Evolutionary conservation across 2,113 vertebrate species (phyloP).

Genomic region (Vidua chalybeata): DNA sequence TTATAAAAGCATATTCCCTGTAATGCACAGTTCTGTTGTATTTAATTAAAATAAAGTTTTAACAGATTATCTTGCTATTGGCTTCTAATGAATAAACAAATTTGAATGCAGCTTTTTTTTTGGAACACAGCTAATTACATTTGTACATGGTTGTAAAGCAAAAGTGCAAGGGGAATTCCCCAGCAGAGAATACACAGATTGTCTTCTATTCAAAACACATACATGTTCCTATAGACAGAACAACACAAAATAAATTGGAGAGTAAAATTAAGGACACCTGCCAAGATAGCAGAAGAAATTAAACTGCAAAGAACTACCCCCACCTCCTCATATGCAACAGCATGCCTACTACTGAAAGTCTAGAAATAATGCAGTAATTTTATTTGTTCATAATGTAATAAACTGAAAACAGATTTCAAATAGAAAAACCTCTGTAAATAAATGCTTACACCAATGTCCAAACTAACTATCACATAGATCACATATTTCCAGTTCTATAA

Average conservation of each 20-base stretch:
- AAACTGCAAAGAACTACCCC: background rate
- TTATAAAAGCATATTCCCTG: background rate
- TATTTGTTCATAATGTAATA: background rate
- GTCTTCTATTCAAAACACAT: constrained; percentile 34
- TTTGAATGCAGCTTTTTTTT: constrained; percentile 3
- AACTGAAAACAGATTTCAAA: background rate
- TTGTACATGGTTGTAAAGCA: background rate
- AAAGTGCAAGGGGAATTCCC: constrained; percentile 29
- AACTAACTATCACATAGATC: background rate
- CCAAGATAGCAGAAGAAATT: background rate
- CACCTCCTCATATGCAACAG: background rate
- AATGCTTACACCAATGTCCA: background rate
- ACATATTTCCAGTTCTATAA: background rate
- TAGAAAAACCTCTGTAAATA: background rate
- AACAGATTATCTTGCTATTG: background rate
- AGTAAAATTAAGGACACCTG: constrained; percentile 5
- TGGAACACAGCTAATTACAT: constrained; percentile 15
- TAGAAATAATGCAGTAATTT: background rate
- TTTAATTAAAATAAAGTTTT: constrained; percentile 24
- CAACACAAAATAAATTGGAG: background rate
- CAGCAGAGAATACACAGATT: background rate
- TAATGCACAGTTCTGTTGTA: background rate
- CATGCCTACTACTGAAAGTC: background rate
- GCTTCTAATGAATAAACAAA: constrained; percentile 22
- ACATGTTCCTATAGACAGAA: background rate